phyloP scores from a whole-genome alignment of 2,113 vertebrate genomes.

The Nothoprocta pentlandii region DNA sequence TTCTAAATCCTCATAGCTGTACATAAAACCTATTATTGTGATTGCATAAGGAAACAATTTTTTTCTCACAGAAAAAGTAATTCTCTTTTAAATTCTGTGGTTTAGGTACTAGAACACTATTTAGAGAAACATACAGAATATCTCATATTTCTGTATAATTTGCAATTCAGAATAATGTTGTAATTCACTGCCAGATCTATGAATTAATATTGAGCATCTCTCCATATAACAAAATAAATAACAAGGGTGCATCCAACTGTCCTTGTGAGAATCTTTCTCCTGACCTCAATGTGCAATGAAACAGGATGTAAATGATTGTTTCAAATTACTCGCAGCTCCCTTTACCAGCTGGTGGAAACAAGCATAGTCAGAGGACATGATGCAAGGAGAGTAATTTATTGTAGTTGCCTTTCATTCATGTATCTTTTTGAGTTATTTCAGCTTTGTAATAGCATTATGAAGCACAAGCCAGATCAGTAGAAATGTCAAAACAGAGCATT shows the following conservation, averaged over 20 bases:
- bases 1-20: neutral
- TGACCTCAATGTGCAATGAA: neutral
- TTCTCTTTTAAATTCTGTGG: neutral
- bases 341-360: neutral
- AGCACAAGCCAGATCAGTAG: neutral
- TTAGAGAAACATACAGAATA: neutral
- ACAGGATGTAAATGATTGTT: neutral
- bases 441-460: neutral
- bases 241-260: neutral
- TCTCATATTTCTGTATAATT: neutral
- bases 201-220: no score
- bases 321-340: neutral
- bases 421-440: neutral
- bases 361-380: neutral
- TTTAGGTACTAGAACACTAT: neutral
- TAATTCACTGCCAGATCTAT: neutral
- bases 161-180: neutral
- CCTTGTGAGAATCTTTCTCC: neutral
- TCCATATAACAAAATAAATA: neutral
- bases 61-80: neutral
- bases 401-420: neutral
- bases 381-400: neutral
- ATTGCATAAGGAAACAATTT: neutral
- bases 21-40: neutral
- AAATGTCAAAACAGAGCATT: neutral